Evolutionary conservation across 2,888 invertebrate species (phyloP).

Genomic region (Cerceris rybyensis): DNA sequence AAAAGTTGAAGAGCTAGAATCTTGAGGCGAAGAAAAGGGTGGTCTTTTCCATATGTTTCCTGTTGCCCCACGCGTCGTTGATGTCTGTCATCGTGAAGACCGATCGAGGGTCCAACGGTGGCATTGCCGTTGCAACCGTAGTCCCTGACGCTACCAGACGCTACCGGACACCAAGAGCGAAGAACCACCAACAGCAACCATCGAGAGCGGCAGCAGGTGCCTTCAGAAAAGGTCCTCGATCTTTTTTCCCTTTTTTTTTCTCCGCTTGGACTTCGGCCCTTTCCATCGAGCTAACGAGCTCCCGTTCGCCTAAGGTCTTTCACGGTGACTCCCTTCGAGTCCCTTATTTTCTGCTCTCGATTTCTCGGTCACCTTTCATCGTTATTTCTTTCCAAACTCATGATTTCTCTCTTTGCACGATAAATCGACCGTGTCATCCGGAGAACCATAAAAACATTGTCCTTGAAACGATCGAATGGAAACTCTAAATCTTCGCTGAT

Average conservation of each 20-base stretch:
- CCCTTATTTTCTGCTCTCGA: neutral
- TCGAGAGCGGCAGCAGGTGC: conserved; percentile 31
- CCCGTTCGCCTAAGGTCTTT: conserved; percentile 5
- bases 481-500: too few relatives aligned
- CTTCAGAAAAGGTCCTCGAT: conserved; percentile 35
- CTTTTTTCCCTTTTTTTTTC: conserved; percentile 21
- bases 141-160: conserved; percentile 6
- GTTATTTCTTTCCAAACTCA: too few relatives aligned
- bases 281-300: conserved; percentile 34
- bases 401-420: too few relatives aligned
- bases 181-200: neutral
- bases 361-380: neutral
- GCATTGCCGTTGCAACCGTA: conserved; percentile 13
- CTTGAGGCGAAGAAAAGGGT: conserved; percentile 39
- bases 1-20: conserved; percentile 35
- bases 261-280: neutral
- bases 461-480: too few relatives aligned
- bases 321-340: too few relatives aligned
- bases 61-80: conserved; percentile 56
- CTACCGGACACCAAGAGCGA: neutral
- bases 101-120: conserved; percentile 35
- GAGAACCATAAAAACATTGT: too few relatives aligned
- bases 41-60: conserved; percentile 53
- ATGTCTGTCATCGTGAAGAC: conserved; percentile 47
- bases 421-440: too few relatives aligned